phyloP scores from a whole-genome alignment of 2,888 invertebrate species.

The Chelonus formosanus region DNA sequence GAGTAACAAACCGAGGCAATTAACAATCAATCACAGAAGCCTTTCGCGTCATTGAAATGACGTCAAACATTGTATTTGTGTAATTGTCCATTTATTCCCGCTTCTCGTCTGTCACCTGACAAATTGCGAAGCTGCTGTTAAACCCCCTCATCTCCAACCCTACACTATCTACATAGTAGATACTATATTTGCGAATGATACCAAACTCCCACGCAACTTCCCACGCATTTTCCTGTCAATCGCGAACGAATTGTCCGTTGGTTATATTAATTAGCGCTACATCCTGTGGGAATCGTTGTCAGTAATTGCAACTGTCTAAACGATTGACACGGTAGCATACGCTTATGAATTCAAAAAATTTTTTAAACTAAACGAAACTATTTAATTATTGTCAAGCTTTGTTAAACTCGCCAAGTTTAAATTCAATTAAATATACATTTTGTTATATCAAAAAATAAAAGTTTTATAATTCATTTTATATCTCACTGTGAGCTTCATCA shows the following conservation, averaged over 20 bases:
- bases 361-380: too few species aligned
- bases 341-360: too few species aligned
- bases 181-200: slow-evolving; percentile 13
- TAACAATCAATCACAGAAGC: slow-evolving; percentile 65
- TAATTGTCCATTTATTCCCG: slow-evolving; percentile 66
- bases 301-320: slow-evolving; percentile 61
- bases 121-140: slow-evolving; percentile 53
- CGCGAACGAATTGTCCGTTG: slow-evolving; percentile 59
- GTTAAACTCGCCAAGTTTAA: too few species aligned
- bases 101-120: slow-evolving; percentile 63
- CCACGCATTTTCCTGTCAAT: slow-evolving; percentile 58
- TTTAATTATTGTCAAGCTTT: too few species aligned
- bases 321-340: slow-evolving; percentile 45
- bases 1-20: slow-evolving; percentile 65
- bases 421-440: too few species aligned
- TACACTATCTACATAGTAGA: slow-evolving; percentile 18
- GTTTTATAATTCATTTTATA: too few species aligned
- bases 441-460: too few species aligned
- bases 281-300: slow-evolving; percentile 59
- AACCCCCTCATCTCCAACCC: slow-evolving; percentile 15
- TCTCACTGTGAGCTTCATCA: too few species aligned
- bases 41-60: slow-evolving; percentile 65
- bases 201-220: slow-evolving; percentile 29
- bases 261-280: slow-evolving; percentile 63
- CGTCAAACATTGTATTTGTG: slow-evolving; percentile 65